These are phyloP conservation scores for Linepithema humile DNA, from an alignment of 1,140 invertebrate genomes.

Conservation along the genomic window DNA sequence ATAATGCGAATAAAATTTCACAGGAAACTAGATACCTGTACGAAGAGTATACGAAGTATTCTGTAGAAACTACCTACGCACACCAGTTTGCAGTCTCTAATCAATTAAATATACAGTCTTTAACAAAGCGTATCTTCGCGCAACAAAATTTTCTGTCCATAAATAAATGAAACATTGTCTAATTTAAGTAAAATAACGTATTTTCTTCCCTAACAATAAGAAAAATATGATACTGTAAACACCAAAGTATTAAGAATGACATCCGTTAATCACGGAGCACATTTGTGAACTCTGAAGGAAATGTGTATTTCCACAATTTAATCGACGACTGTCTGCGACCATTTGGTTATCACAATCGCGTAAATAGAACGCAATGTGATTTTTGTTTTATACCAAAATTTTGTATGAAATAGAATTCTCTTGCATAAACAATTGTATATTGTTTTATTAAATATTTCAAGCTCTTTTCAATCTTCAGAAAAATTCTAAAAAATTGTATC, in stretches of 20 bases:
- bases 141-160: not conserved
- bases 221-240: not conserved
- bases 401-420: not conserved
- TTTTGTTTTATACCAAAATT: not conserved
- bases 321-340: not conserved
- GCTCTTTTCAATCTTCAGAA: not conserved
- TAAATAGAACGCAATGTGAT: not conserved
- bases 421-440: not conserved
- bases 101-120: not conserved
- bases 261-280: not conserved
- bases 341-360: not conserved
- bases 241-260: not conserved
- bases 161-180: not conserved
- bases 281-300: not conserved
- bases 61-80: not conserved
- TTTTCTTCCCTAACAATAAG: not conserved
- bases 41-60: too few species aligned
- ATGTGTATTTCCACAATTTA: not conserved
- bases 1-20: not conserved
- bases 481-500: not conserved
- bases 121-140: not conserved
- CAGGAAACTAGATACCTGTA: too few species aligned
- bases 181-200: not conserved
- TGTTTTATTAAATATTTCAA: not conserved
- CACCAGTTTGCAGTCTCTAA: not conserved